Conservation (phyloP, 2,888 invertebrate genomes). For the Watsonalla cultraria region DNA sequence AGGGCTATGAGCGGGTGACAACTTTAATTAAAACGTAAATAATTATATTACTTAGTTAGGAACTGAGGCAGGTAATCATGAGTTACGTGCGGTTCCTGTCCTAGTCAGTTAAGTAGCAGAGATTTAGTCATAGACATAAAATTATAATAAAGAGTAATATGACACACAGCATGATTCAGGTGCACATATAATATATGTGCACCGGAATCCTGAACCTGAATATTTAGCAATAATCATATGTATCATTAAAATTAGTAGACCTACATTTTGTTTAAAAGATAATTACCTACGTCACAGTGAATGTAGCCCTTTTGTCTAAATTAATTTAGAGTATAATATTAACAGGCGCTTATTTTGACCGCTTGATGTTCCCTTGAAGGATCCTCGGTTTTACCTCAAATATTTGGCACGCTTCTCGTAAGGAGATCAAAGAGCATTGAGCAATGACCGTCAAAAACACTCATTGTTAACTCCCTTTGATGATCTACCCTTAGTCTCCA, state of each 20-base stretch:
- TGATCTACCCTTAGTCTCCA: slow-evolving; percentile 39
- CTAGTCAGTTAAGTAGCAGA: no score
- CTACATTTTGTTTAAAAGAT: no score
- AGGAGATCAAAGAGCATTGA: slow-evolving; percentile 51
- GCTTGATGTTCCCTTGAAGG: slow-evolving; percentile 12
- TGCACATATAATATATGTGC: no score
- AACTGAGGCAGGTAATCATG: no score
- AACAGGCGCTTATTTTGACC: neutral
- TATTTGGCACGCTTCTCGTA: slow-evolving; percentile 41
- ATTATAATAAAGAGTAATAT: no score
- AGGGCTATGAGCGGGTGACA: slow-evolving; percentile 23
- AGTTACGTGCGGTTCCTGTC: no score
- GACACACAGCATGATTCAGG: no score
- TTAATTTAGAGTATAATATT: neutral
- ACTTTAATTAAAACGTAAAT: neutral
- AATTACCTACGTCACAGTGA: neutral
- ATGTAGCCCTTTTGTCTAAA: no score
- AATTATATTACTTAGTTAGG: neutral
- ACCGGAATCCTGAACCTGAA: no score
- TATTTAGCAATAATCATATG: no score
- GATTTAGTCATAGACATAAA: no score
- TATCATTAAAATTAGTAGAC: no score
- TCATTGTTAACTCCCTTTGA: slow-evolving; percentile 55
- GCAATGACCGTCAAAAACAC: slow-evolving; percentile 53
- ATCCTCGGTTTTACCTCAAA: slow-evolving; percentile 36